Conservation (phyloP, 1,140 invertebrate species). For the Eriosoma lanigerum region DNA sequence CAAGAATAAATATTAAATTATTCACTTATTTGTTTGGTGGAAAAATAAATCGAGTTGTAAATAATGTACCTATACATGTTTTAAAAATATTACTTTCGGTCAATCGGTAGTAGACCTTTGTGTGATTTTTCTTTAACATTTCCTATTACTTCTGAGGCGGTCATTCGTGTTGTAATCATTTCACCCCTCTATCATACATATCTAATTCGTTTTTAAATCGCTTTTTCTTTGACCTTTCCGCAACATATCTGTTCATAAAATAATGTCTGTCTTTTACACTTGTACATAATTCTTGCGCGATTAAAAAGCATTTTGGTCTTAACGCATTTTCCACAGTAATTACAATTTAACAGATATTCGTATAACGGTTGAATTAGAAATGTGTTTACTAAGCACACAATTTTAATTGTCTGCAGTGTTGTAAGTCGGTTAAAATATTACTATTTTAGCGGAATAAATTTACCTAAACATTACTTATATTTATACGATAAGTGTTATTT, state of each 20-base stretch:
- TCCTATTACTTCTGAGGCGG: neutral
- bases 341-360: no score
- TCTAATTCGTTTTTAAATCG: neutral
- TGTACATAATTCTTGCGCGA: neutral
- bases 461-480: no score
- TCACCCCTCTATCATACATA: neutral
- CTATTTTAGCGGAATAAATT: no score
- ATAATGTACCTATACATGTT: neutral
- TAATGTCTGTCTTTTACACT: neutral
- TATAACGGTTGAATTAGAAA: no score
- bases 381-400: no score
- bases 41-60: neutral
- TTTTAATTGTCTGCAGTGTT: no score
- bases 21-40: neutral
- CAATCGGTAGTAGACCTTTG: neutral
- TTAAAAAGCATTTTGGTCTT: neutral
- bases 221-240: neutral
- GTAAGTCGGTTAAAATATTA: no score
- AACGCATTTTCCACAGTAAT: no score
- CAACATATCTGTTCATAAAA: neutral
- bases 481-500: no score
- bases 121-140: neutral
- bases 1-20: slow-evolving; percentile 10
- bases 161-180: slow-evolving; percentile 12
- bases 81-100: neutral